phyloP scores from a whole-genome alignment of 2,888 invertebrate genomes.

The Malachius bipustulatus region DNA sequence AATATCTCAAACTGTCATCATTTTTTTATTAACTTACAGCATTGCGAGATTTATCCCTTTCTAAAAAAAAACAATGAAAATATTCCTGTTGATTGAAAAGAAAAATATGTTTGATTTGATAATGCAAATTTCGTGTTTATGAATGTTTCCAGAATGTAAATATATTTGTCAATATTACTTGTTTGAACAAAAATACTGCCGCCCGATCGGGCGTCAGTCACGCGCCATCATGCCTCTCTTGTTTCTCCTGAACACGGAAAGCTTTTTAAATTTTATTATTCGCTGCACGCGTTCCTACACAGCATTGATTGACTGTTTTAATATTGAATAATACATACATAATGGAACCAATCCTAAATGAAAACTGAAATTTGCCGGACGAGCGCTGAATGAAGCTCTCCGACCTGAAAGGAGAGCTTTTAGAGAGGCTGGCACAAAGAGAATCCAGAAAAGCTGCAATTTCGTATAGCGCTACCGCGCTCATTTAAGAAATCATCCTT shows the following conservation, averaged over 20 bases:
- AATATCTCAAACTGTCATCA: too few species aligned
- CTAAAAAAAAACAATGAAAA: too few species aligned
- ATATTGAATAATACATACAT: constrained; percentile 25
- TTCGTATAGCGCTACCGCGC: too few species aligned
- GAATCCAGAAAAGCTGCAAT: neutral
- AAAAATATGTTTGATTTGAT: too few species aligned
- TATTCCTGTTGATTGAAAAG: too few species aligned
- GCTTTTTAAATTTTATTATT: constrained; percentile 32
- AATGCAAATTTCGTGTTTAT: too few species aligned
- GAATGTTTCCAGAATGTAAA: constrained; percentile 17
- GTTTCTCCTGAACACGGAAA: constrained; percentile 31
- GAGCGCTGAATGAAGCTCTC: constrained; percentile 3
- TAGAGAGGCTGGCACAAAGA: constrained; percentile 4
- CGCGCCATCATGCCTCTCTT: constrained; percentile 26
- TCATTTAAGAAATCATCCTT: too few species aligned
- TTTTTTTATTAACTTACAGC: too few species aligned
- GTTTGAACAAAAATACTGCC: constrained; percentile 25
- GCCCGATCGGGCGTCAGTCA: constrained; percentile 23
- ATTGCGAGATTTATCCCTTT: too few species aligned
- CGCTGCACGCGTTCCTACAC: constrained; percentile 27
- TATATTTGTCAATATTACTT: constrained; percentile 24
- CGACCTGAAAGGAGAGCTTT: constrained; percentile 4
- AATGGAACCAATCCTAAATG: constrained; percentile 22
- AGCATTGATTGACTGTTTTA: constrained; percentile 29
- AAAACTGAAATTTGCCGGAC: constrained; percentile 19